These are phyloP conservation scores for Chrysotoxum bicinctum DNA, from an alignment of 2,888 invertebrate species.

Conservation along the genomic window DNA sequence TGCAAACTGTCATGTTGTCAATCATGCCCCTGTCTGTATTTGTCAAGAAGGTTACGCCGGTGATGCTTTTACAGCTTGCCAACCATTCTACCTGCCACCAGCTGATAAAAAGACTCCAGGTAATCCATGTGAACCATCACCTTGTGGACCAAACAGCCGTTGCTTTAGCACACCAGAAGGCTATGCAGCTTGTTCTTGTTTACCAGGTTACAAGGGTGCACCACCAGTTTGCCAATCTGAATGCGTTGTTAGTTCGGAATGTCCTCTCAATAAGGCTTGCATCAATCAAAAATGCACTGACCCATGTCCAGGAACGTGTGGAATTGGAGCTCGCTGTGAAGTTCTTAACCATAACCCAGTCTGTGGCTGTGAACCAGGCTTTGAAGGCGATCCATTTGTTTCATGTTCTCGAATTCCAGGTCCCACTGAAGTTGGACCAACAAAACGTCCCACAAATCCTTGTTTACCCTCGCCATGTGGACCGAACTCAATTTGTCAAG, in stretches of 20 bases:
- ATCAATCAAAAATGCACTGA: slow-evolving; percentile 90
- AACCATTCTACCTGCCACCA: slow-evolving; percentile 82
- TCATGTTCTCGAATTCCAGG: slow-evolving; percentile 83
- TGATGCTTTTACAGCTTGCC: slow-evolving; percentile 89
- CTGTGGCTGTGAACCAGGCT: slow-evolving; percentile 89
- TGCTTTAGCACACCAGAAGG: slow-evolving; percentile 88
- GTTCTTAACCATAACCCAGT: slow-evolving; percentile 93
- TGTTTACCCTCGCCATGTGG: slow-evolving; percentile 88
- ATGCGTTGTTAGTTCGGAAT: slow-evolving; percentile 92
- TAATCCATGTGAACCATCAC: slow-evolving; percentile 91
- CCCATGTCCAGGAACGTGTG: slow-evolving; percentile 93
- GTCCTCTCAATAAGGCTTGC: slow-evolving; percentile 89
- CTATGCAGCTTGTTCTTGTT: slow-evolving; percentile 90
- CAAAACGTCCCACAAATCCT: slow-evolving; percentile 82
- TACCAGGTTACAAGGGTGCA: slow-evolving; percentile 89
- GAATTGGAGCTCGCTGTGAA: slow-evolving; percentile 88
- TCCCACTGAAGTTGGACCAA: slow-evolving; percentile 76
- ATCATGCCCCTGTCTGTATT: slow-evolving; percentile 90
- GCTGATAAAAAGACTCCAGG: slow-evolving; percentile 78
- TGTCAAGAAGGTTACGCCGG: slow-evolving; percentile 88
- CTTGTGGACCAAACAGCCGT: slow-evolving; percentile 91
- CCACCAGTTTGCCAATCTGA: slow-evolving; percentile 93
- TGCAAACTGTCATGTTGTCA: slow-evolving; percentile 88
- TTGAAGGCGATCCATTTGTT: slow-evolving; percentile 91
- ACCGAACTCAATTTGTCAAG: slow-evolving; percentile 92